Base-by-base conservation (phyloP, 2,113 vertebrate species). In the Solenodon paradoxus region DNA sequence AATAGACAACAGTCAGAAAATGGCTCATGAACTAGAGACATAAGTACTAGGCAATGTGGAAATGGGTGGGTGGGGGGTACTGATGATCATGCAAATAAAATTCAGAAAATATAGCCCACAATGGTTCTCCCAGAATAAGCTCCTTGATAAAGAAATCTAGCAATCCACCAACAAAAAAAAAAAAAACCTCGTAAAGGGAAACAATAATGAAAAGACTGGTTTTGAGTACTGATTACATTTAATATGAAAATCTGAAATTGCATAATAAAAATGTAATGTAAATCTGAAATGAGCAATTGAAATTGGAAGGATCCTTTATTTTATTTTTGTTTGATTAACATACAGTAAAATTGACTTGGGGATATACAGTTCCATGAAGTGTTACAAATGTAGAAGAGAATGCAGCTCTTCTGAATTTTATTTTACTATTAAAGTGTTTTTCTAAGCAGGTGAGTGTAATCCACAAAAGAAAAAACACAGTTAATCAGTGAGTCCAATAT, bases 241-340 rank as follows among this genome's bases (percentile, higher is more conserved):
- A 86, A 79, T 57, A 68, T 8, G 22, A 91, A 96, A 80, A 32
- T 40, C 74, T 6, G 22, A 88, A 81, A 88, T 19, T 24, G 55
- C 35, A 32, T 74, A 72, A 12, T 28, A 77, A 35, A 94, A 92
- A 53, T 20, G 12, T 16, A 89, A 61, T 10, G 55, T 51, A 79
- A 89, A 55, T 61, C 40, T 59, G 38, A 84, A 87, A 77, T 28
- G 12, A 89, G 30, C 15, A 64, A 74, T 35, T 28, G 20, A 20
- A 75, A 84, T 17, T 35, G 19, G 1, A 42, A 55, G 35, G 11
- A n/a, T 22, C 9, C 15, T 22, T 40, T 10, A 30, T 10, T 63
- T 84, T 35, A 49, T 66, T 84, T 95, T 90, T 63, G 35, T 74
- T 96, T 88, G 79, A 57, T 24, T 83, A 95, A n/a, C 30, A 63